Conservation (phyloP, 2,888 invertebrate genomes). For the Agrotis puta region DNA sequence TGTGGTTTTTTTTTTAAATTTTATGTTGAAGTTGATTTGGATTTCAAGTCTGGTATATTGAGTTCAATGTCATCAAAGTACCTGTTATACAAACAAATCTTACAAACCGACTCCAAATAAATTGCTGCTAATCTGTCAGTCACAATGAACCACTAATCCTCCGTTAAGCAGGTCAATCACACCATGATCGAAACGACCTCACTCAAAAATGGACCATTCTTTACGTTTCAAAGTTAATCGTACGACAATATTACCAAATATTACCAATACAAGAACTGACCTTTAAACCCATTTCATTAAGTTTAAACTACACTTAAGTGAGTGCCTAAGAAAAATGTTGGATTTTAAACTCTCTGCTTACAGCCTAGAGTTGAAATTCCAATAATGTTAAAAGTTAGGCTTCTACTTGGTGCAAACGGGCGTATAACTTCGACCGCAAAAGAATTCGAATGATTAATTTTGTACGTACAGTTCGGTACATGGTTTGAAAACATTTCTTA, state of each 20-base stretch:
- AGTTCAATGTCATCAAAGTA: background rate
- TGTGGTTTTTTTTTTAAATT: too few relatives aligned
- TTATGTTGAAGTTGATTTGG: too few relatives aligned
- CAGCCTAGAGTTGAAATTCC: background rate
- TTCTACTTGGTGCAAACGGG: background rate
- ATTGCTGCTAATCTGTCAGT: background rate
- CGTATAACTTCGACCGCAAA: background rate
- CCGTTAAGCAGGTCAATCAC: slow-evolving; percentile 31
- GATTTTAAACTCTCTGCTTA: background rate
- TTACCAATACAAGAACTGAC: slow-evolving; percentile 10
- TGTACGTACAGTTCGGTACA: slow-evolving; percentile 1
- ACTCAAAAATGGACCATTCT: slow-evolving; percentile 33
- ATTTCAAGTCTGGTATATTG: background rate
- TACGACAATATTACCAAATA: slow-evolving; percentile 37
- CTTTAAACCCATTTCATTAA: background rate
- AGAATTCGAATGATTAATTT: slow-evolving; percentile 34
- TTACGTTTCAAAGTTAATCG: slow-evolving; percentile 3
- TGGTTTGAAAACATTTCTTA: slow-evolving; percentile 4
- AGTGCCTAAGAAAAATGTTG: background rate
- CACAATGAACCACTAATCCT: slow-evolving; percentile 21
- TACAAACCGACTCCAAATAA: slow-evolving; percentile 8
- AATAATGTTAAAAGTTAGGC: background rate
- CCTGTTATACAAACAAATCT: background rate
- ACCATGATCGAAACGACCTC: slow-evolving; percentile 51
- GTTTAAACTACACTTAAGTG: background rate